These are phyloP conservation scores for Frankliniella fusca DNA, from an alignment of 2,888 invertebrate species.

Conservation along the genomic window DNA sequence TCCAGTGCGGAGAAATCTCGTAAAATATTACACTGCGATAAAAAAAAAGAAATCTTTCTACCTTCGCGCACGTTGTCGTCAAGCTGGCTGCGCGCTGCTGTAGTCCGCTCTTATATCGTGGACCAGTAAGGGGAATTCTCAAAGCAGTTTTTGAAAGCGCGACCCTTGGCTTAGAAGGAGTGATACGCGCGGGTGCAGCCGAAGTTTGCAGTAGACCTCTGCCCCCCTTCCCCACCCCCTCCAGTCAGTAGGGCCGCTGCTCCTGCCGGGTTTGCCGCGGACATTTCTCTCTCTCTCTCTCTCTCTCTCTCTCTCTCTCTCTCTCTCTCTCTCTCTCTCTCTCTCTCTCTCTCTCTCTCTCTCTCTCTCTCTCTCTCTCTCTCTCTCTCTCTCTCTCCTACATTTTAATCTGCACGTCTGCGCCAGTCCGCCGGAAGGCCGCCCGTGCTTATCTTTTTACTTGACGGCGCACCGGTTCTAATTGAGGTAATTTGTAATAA, in stretches of 20 bases:
- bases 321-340: conserved; percentile 1
- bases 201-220: no score
- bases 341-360: conserved; percentile 1
- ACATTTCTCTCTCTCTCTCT: background rate
- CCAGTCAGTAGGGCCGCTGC: background rate
- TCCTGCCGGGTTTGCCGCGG: background rate
- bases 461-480: background rate
- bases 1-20: no score
- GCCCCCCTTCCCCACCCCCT: no score
- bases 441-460: background rate
- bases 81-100: no score
- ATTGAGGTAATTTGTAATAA: conserved; percentile 11
- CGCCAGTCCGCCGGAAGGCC: background rate
- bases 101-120: no score
- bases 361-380: background rate
- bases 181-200: no score
- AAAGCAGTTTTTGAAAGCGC: no score
- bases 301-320: background rate
- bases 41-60: no score
- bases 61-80: no score
- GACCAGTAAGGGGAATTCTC: no score
- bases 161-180: no score
- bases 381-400: background rate
- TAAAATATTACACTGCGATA: no score
- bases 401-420: background rate